Evolutionary conservation across 2,113 vertebrate species (phyloP).

Genomic region (Cyprinodon brontotheroides): DNA sequence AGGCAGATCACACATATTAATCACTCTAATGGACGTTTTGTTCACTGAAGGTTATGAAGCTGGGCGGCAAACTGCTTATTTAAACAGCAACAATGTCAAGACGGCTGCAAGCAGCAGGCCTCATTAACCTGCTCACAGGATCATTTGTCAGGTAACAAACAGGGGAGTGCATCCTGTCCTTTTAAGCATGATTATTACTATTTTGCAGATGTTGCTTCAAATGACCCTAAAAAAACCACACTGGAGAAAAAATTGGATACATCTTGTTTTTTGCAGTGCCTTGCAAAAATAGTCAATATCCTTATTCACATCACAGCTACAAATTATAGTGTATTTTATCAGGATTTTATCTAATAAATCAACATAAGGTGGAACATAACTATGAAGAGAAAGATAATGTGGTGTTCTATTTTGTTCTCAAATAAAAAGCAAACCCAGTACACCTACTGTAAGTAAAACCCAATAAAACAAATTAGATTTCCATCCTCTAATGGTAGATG

Average conservation of each 20-base stretch:
- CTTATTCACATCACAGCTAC: background rate
- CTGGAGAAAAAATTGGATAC: background rate
- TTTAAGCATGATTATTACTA: background rate
- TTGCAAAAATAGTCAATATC: background rate
- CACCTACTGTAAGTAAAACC: no score
- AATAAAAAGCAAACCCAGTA: no score
- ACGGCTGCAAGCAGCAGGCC: slow-evolving; percentile 24
- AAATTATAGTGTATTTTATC: background rate
- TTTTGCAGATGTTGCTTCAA: background rate
- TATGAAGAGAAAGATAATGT: background rate
- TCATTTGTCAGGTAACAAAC: slow-evolving; percentile 21
- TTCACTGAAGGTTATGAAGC: slow-evolving; percentile 47
- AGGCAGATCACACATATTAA: slow-evolving; percentile 53
- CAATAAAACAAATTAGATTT: background rate
- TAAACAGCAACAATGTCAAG: slow-evolving; percentile 21
- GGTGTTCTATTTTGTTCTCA: background rate
- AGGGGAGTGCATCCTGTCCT: slow-evolving; percentile 8
- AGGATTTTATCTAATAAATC: background rate
- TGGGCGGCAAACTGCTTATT: slow-evolving; percentile 33
- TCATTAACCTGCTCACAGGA: slow-evolving; percentile 34
- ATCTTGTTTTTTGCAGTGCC: background rate
- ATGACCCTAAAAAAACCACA: no score
- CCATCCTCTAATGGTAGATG: background rate
- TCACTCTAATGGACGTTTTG: slow-evolving; percentile 55
- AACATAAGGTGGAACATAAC: background rate